These are phyloP conservation scores for Mactromeris polynyma DNA, from an alignment of 2,888 invertebrate species.

Conservation along the genomic window DNA sequence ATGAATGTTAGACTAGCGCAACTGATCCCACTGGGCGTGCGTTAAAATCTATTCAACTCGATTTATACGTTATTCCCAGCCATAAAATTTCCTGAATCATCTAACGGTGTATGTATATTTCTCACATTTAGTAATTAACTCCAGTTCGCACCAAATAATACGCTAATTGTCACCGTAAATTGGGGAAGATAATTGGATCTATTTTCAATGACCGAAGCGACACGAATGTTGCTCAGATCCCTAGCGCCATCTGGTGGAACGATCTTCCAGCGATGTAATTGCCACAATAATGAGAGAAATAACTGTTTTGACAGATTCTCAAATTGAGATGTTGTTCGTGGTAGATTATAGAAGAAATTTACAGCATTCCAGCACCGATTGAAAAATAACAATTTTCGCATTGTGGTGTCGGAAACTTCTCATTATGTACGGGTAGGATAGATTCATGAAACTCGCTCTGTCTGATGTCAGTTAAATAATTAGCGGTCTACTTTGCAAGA, in stretches of 20 bases:
- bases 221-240: conserved; percentile 18
- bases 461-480: not conserved
- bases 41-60: not conserved
- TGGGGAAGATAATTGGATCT: conserved; percentile 30
- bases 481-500: not conserved
- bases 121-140: conserved; percentile 1
- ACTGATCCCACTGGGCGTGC: not conserved
- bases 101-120: not conserved
- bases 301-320: conserved; percentile 45
- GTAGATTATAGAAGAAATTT: conserved; percentile 3
- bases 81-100: not conserved
- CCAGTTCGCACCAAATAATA: conserved; percentile 8
- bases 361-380: conserved; percentile 24
- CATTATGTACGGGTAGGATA: not conserved
- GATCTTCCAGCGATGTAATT: conserved; percentile 27
- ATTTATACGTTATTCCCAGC: not conserved
- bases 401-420: not conserved
- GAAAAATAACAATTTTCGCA: conserved; percentile 35
- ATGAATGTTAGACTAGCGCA: not conserved
- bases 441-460: not conserved
- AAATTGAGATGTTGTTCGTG: conserved; percentile 44
- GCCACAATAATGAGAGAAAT: conserved; percentile 17
- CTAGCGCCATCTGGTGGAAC: conserved; percentile 38
- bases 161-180: conserved; percentile 27
- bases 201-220: conserved; percentile 36